phyloP scores from a whole-genome alignment of 2,888 invertebrate genomes.

The Scaptomyza caliginosa region DNA sequence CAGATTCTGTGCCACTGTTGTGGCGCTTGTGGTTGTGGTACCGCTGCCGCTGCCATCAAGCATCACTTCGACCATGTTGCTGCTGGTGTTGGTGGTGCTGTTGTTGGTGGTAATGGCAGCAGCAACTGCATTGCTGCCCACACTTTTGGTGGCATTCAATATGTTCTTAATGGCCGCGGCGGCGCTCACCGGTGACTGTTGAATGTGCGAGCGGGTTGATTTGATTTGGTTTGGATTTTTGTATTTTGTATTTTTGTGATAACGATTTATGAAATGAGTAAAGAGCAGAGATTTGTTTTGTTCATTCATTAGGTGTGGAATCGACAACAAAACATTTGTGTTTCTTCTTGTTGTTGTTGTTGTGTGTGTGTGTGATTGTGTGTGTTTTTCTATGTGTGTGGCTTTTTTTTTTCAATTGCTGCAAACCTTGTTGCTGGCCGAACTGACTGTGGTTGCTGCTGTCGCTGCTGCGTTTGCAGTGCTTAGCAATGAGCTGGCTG shows the following conservation, averaged over 20 bases:
- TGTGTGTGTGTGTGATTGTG: conserved; percentile 12
- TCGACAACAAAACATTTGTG: conserved; percentile 17
- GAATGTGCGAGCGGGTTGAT: conserved; percentile 31
- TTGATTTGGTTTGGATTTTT: not conserved
- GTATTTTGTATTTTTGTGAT: conserved; percentile 22
- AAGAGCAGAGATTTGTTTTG: conserved; percentile 55
- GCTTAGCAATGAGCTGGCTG: conserved; percentile 69
- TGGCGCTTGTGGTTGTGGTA: conserved; percentile 28
- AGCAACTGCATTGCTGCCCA: conserved; percentile 64
- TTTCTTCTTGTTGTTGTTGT: conserved; percentile 7
- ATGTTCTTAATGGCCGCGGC: conserved; percentile 82
- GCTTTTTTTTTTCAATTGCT: conserved; percentile 49
- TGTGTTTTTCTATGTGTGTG: conserved; percentile 7
- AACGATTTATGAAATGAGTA: conserved; percentile 70
- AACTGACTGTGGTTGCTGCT: conserved; percentile 55
- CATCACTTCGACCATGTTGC: conserved; percentile 18
- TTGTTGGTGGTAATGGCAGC: conserved; percentile 28
- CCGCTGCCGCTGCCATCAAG: conserved; percentile 5
- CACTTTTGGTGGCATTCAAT: conserved; percentile 81
- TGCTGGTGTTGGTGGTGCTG: conserved; percentile 8
- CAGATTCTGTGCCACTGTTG: conserved; percentile 76
- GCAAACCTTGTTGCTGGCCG: conserved; percentile 81
- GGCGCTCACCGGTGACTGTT: conserved; percentile 81
- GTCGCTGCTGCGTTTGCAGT: conserved; percentile 40
- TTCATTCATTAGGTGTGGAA: conserved; percentile 49